These are phyloP conservation scores for Tetragnatha montana DNA, from an alignment of 2,888 invertebrate species.

Conservation along the genomic window DNA sequence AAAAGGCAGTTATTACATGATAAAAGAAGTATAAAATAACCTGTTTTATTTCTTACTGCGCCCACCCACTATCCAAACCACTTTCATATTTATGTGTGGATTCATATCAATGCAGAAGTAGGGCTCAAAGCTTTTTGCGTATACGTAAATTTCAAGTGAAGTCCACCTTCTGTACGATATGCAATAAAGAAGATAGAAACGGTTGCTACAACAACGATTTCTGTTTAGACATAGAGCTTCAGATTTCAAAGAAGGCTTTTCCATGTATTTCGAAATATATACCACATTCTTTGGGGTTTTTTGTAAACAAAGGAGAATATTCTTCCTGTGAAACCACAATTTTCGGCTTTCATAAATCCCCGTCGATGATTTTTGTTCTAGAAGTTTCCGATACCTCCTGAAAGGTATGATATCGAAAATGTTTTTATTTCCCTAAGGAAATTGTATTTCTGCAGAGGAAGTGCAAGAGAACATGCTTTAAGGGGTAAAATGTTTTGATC, in stretches of 20 bases:
- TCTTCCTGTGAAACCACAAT: slow-evolving; percentile 32
- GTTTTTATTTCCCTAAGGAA: neutral
- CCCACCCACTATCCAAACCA: neutral
- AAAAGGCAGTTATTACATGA: too few relatives aligned
- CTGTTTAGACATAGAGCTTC: slow-evolving; percentile 16
- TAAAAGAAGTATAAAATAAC: too few relatives aligned
- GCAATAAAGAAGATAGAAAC: slow-evolving; percentile 26
- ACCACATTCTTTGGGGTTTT: slow-evolving; percentile 10
- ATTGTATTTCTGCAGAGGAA: neutral
- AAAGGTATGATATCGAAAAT: neutral
- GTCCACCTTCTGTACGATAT: neutral
- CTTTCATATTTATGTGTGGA: neutral
- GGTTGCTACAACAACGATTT: slow-evolving; percentile 3
- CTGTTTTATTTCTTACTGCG: too few relatives aligned
- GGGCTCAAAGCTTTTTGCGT: too few relatives aligned
- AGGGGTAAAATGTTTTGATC: slow-evolving; percentile 4
- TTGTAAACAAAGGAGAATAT: slow-evolving; percentile 16
- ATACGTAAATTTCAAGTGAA: neutral
- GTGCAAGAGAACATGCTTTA: too few relatives aligned
- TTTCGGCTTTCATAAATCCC: slow-evolving; percentile 37
- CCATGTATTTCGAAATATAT: slow-evolving; percentile 25
- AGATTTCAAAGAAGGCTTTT: slow-evolving; percentile 12
- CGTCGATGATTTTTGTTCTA: neutral
- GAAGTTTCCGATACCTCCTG: neutral
- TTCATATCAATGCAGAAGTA: neutral